Evolutionary conservation across 1,140 invertebrate genomes (phyloP), one percentile per base, ranked within the genome.

Genomic region (Drosophila mauritiana): DNA sequence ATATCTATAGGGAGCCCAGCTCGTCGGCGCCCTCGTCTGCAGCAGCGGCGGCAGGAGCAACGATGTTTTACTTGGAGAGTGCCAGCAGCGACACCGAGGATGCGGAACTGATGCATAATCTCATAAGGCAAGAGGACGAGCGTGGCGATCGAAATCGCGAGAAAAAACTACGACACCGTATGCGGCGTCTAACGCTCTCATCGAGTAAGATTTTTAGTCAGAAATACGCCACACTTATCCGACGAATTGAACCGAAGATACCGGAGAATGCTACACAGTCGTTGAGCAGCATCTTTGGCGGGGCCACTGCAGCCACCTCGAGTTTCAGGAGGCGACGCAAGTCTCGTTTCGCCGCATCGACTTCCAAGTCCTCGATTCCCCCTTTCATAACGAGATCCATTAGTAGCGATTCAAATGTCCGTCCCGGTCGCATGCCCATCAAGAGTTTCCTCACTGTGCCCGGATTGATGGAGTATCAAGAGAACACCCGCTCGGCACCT

Each of bases 71-170:
- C 54, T 68, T 91, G 36, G 79, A 91, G 40, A 80, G 82, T 27
- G 76, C 59, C 17, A 90, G 80, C 58, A 82, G 86, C 20, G 85
- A 91, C 52, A 89, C 80, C 3, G 85, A 91, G 73, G 76, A 82
- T 53, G 79, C 78, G 17, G 77, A 81, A 49, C 75, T 77, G 1
- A 86, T 93, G 78, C 83, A 89, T 17, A 67, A 90, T 37, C 90
- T 95, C 22, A 83, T 95, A 1, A 91, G 92, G 13, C 93, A 94
- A 42, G 94, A 95, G 67, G 94, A 95, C 62, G 93, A 93, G 78
- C 91, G 94, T 7, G 93, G 94, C 1, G 84, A 89, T 31, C 22
- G 51, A 1, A 68, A 40, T 25, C 88, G 91, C 10, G 91, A 93
- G 8, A 93, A 92, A 70, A 93, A 93, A 17, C 92, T 95, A 37